A percentile compares a stretch with the other conserved stretches of the same genome.
Conservation (phyloP, 2,888 invertebrate genomes). For the Hydroisotoma schaefferi region DNA sequence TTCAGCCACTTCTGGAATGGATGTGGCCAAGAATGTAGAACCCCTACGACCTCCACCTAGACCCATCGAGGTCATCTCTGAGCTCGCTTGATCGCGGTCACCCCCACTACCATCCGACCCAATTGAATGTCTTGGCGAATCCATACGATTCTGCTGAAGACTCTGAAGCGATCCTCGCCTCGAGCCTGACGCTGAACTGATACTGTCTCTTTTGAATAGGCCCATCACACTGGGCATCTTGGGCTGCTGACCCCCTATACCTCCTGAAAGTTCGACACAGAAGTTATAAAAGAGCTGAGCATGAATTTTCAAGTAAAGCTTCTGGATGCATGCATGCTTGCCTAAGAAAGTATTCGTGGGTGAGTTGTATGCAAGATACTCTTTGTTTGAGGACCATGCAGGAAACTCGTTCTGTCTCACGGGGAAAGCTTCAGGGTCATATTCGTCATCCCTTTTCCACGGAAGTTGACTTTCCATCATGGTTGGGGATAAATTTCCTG, state of each 20-base stretch:
- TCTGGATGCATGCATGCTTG: constrained; percentile 53
- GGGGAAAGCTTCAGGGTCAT: constrained; percentile 61
- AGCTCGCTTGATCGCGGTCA: constrained; percentile 9
- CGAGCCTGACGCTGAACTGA: constrained; percentile 64
- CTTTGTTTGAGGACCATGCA: constrained; percentile 91
- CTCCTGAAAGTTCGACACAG: constrained; percentile 21
- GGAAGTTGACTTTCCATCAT: constrained; percentile 86
- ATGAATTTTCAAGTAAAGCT: background rate
- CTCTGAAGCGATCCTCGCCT: constrained; percentile 45
- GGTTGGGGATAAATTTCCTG: constrained; percentile 63
- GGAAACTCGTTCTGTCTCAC: constrained; percentile 84
- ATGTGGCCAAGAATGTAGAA: constrained; percentile 40
- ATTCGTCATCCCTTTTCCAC: constrained; percentile 76
- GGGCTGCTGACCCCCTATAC: constrained; percentile 38
- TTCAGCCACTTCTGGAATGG: constrained; percentile 42
- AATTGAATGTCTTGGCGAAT: constrained; percentile 48
- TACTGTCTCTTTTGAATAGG: constrained; percentile 78
- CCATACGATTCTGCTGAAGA: constrained; percentile 38
- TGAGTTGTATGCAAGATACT: constrained; percentile 85
- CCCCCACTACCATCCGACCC: constrained; percentile 37
- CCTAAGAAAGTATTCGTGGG: constrained; percentile 88
- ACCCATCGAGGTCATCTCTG: background rate
- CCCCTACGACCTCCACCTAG: constrained; percentile 30
- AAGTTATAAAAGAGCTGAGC: background rate
- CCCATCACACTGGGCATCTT: constrained; percentile 74